phyloP scores from a whole-genome alignment of 2,797 vertebrate species.

The Decapterus maruadsi region DNA sequence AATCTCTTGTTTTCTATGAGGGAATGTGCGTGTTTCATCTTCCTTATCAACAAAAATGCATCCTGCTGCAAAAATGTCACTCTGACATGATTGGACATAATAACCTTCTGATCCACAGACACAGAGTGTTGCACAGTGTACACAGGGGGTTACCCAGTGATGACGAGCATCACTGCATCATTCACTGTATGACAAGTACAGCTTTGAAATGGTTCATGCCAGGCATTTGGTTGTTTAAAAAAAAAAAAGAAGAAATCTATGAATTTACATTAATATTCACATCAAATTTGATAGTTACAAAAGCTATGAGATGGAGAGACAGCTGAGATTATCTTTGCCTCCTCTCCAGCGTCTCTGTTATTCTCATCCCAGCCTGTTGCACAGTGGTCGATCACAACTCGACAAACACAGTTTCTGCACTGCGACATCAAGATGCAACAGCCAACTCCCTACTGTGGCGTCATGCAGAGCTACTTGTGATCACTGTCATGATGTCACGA shows the following conservation, averaged over 20 bases:
- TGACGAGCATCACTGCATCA: neutral
- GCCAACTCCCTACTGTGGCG: constrained; percentile 52
- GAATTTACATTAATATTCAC: neutral
- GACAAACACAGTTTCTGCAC: constrained; percentile 64
- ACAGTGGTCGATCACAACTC: constrained; percentile 3
- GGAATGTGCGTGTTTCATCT: neutral
- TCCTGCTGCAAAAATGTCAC: constrained; percentile 8
- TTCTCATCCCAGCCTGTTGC: constrained; percentile 58
- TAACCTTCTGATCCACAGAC: neutral
- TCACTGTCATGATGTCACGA: neutral
- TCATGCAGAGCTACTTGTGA: constrained; percentile 35
- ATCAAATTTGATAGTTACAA: neutral
- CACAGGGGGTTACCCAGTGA: neutral
- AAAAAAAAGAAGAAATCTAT: too few relatives aligned
- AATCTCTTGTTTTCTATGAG: neutral
- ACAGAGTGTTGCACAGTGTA: neutral
- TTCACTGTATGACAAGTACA: too few relatives aligned
- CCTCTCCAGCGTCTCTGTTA: neutral
- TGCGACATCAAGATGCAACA: constrained; percentile 69
- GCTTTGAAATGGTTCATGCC: neutral
- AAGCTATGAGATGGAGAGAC: neutral
- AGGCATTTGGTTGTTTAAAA: neutral
- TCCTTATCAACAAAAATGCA: neutral
- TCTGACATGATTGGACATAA: constrained; percentile 21
- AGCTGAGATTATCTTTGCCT: neutral